A percentile compares a stretch with the other conserved stretches of the same genome.
Evolutionary conservation across 1,140 invertebrate species (phyloP).

Genomic region (Tetramorium simillimum): DNA sequence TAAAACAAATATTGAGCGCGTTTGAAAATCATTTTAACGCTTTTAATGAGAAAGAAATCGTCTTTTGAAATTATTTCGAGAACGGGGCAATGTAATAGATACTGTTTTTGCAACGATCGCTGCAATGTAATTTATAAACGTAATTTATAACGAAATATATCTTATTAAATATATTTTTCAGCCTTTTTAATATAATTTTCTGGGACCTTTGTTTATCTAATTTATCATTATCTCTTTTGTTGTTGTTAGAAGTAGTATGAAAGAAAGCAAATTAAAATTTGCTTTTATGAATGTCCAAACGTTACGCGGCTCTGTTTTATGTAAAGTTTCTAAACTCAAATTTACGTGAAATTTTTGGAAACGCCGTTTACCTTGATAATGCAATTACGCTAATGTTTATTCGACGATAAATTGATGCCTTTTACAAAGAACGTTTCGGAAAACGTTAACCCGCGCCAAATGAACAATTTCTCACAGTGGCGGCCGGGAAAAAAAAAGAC

Average conservation of each 20-base stretch:
- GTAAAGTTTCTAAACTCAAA: background rate
- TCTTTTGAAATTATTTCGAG: conserved; percentile 9
- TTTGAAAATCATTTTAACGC: conserved; percentile 41
- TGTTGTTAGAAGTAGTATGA: background rate
- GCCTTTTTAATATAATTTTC: background rate
- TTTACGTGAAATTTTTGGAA: conserved; percentile 4
- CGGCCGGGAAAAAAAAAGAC: conserved; percentile 28
- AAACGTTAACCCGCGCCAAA: conserved; percentile 38
- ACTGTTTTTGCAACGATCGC: background rate
- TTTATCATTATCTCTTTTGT: background rate
- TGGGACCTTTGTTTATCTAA: background rate
- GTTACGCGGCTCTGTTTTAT: background rate
- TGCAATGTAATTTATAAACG: background rate
- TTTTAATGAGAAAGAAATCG: background rate
- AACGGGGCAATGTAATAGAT: background rate
- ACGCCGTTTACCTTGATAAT: background rate
- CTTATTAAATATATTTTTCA: background rate
- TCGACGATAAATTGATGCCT: conserved; percentile 44
- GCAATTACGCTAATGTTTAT: conserved; percentile 51
- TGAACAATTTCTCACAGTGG: conserved; percentile 39
- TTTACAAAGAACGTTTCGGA: conserved; percentile 51
- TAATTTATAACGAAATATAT: background rate
- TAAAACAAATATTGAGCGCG: conserved; percentile 42
- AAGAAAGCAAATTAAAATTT: background rate
- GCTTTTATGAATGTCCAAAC: background rate